Conservation (phyloP, 2,888 invertebrate genomes). For the Drosophila formosana region DNA sequence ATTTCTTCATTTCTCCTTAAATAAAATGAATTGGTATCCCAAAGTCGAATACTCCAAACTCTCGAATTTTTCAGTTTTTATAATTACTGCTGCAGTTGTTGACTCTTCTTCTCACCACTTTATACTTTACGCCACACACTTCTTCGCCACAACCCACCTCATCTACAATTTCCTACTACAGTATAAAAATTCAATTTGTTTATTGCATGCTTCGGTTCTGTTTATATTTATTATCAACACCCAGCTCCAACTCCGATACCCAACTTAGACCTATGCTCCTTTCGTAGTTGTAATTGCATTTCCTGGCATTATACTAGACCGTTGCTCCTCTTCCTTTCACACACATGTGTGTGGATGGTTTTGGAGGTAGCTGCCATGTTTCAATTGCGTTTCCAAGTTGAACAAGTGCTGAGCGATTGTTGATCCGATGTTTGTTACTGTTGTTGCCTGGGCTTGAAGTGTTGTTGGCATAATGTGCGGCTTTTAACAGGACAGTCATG, state of each 20-base stretch:
- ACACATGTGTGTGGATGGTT: neutral
- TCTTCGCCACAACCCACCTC: too few relatives aligned
- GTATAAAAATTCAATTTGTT: conserved; percentile 75
- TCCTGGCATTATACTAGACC: conserved; percentile 48
- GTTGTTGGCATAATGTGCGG: conserved; percentile 55
- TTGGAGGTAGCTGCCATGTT: conserved; percentile 25
- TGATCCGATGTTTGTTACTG: conserved; percentile 23
- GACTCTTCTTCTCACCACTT: neutral
- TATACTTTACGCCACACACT: neutral
- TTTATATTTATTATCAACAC: conserved; percentile 79
- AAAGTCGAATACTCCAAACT: neutral
- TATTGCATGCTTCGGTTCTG: conserved; percentile 73
- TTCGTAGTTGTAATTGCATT: conserved; percentile 67
- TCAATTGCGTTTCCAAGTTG: conserved; percentile 59
- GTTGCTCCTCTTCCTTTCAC: conserved; percentile 7
- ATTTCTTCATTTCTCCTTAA: neutral
- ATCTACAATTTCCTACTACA: neutral
- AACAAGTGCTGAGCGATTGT: conserved; percentile 39
- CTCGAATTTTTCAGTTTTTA: neutral
- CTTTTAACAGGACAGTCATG: conserved; percentile 42
- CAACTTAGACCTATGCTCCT: conserved; percentile 36
- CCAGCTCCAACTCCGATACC: conserved; percentile 18
- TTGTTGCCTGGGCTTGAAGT: conserved; percentile 50
- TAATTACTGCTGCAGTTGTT: conserved; percentile 22
- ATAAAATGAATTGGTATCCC: neutral